These are phyloP conservation scores for Hydrocynus forskahlii DNA, from an alignment of 2,797 vertebrate species.

Conservation along the genomic window DNA sequence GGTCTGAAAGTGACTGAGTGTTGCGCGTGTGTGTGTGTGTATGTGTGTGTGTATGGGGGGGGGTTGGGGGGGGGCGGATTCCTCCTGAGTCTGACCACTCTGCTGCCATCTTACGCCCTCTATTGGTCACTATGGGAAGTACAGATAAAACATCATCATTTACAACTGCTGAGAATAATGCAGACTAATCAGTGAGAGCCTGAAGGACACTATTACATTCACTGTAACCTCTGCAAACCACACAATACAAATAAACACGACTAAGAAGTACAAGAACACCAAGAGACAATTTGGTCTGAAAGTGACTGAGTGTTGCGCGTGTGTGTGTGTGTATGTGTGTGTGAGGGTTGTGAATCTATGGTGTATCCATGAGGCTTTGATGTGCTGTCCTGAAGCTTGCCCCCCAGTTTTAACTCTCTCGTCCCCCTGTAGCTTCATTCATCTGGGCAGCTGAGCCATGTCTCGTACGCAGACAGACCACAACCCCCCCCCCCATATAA, in stretches of 20 bases:
- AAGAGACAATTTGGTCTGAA: not conserved
- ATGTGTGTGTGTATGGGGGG: not conserved
- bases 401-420: slow-evolving; percentile 55
- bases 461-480: slow-evolving; percentile 74
- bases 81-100: slow-evolving; percentile 65
- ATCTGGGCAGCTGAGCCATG: slow-evolving; percentile 76
- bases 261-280: not conserved
- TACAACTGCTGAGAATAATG: too few relatives aligned
- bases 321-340: not conserved
- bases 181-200: not conserved
- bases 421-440: slow-evolving; percentile 76
- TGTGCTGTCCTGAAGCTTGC: slow-evolving; percentile 78
- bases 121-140: slow-evolving; percentile 79
- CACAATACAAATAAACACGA: not conserved
- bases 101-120: slow-evolving; percentile 87
- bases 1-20: too few relatives aligned
- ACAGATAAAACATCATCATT: not conserved
- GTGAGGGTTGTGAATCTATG: not conserved
- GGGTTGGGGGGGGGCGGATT: slow-evolving; percentile 66
- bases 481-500: slow-evolving; percentile 76
- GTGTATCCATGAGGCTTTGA: slow-evolving; percentile 74
- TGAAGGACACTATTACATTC: not conserved
- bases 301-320: not conserved
- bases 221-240: not conserved
- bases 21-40: too few relatives aligned